Conservation (phyloP, 2,797 vertebrate genomes). For the Pteropus rufus region DNA sequence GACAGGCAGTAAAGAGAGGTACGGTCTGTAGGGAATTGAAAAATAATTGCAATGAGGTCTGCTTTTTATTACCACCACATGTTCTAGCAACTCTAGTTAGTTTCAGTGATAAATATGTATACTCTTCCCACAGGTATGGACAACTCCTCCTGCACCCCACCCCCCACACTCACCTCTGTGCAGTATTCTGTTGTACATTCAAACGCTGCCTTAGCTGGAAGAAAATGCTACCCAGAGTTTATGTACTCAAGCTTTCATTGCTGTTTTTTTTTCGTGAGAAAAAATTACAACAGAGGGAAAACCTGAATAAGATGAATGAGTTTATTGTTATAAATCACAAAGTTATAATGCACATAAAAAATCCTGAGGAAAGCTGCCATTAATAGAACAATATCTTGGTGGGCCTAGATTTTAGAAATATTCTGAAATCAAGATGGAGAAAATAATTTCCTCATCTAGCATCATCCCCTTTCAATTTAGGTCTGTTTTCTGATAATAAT, state of each 20-base stretch:
- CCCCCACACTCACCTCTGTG: fast-evolving
- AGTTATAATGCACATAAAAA: not conserved
- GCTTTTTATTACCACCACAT: not conserved
- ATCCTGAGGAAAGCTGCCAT: not conserved
- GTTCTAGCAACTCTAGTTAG: not conserved
- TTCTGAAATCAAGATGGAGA: not conserved
- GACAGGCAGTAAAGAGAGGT: not conserved
- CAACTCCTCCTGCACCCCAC: too few relatives aligned
- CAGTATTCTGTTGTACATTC: fast-evolving
- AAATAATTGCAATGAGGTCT: not conserved
- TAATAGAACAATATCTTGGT: not conserved
- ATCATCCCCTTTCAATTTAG: not conserved
- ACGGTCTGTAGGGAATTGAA: not conserved
- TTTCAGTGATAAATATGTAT: not conserved
- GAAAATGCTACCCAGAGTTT: not conserved
- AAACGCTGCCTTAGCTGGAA: not conserved
- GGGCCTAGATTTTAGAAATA: constrained; percentile 9
- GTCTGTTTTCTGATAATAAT: not conserved
- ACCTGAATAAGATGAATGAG: not conserved
- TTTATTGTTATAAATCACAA: not conserved
- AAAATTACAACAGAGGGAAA: not conserved
- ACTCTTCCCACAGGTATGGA: too few relatives aligned
- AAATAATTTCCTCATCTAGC: not conserved
- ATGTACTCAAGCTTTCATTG: not conserved
- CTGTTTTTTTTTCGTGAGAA: not conserved